Base-by-base conservation (phyloP, 2,797 vertebrate species). In the Atherinosoma microstoma region DNA sequence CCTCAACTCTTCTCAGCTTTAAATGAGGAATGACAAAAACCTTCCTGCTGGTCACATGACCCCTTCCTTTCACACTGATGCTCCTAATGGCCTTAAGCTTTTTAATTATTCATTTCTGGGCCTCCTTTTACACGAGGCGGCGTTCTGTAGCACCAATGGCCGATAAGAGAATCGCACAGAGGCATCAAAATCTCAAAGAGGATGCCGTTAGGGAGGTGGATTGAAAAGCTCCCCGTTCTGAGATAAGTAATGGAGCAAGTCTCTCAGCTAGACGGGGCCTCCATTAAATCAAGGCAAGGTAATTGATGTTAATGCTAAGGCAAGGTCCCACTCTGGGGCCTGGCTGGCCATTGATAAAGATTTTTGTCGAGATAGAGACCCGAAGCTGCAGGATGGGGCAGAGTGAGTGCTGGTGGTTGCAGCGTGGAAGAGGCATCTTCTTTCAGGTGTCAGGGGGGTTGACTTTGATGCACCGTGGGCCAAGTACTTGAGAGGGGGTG, bases 91-190 rank as follows among this genome's bases (percentile, higher is more conserved):
- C 77, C 80, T 87, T 60, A 71, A 84, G 73, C 84, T 84, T 56
- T 76, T 95, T 85, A 94, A 94, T 95, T 93, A 95, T 94, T 95
- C 85, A 95, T 93, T 24, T 49, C 38, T 22, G 74, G 73, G 61
- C 86, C 85, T 88, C 76, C 87, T 91, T 86, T 54, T 82, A 84
- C 84, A 79, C 79, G 72, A 82, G 88, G 75, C 76, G 84, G 89
- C 87, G 80, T 86, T 89, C 79, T 78, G 84, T 89, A 90, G 89
- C 87, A 83, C 84, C 78, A 32, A 49, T 2, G 64, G 75, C 76
- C 75, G 62, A 84, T 86, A 68, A 79, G 64, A 58, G 67, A 79
- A 75, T 67, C 4, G 0, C 64, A 88, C 35, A 79, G 65, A 87
- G 75, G 77, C 78, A 79, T 77, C 45, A 54, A 75, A 64, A 85